These are phyloP conservation scores for Parambassis ranga DNA, from an alignment of 2,797 vertebrate species.

Conservation along the genomic window DNA sequence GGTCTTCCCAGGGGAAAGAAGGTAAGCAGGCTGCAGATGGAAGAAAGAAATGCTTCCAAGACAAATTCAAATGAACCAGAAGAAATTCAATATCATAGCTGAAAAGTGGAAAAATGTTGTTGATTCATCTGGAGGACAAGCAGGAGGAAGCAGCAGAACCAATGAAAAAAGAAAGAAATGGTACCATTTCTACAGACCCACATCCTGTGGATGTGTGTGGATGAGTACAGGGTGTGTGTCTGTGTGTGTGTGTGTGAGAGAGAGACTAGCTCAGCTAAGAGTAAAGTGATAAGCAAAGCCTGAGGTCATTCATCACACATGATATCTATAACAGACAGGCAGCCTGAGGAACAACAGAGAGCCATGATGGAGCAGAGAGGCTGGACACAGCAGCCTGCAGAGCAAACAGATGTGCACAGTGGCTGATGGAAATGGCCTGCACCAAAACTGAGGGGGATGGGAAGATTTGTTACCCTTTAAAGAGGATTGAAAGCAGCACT, in stretches of 20 bases:
- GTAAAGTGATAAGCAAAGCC: conserved; percentile 12
- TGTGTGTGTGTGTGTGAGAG: neutral
- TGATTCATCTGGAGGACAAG: neutral
- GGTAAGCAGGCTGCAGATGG: neutral
- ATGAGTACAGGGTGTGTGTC: neutral
- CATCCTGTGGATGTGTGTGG: too few relatives aligned
- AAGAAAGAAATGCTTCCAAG: neutral
- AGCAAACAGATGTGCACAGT: conserved; percentile 10
- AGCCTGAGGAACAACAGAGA: neutral
- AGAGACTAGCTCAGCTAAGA: neutral
- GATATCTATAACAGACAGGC: neutral
- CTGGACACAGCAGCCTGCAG: neutral
- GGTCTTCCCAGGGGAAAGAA: neutral
- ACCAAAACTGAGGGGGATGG: neutral
- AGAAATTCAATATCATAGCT: neutral
- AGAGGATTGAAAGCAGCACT: neutral
- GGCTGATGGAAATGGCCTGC: neutral
- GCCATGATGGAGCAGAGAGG: neutral
- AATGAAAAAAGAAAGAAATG: neutral
- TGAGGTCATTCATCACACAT: conserved; percentile 21
- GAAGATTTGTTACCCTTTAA: neutral
- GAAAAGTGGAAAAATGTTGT: neutral
- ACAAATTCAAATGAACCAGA: neutral
- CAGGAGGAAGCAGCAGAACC: neutral
- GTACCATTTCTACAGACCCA: too few relatives aligned